Evolutionary conservation across 2,797 vertebrate species (phyloP).

Genomic region (Hephaestus fuliginosus): DNA sequence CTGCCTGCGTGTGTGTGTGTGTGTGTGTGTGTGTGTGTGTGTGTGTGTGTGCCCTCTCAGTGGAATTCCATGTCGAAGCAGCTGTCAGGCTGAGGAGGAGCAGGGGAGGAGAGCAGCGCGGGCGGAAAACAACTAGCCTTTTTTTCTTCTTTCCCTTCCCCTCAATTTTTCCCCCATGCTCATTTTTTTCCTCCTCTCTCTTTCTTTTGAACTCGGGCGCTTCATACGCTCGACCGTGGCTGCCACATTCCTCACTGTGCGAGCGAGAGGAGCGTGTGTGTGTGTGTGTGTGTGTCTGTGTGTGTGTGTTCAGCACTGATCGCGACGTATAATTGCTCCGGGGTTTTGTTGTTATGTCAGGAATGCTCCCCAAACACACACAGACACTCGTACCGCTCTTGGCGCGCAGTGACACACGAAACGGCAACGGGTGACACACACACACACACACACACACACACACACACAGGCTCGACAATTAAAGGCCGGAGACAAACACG

Average conservation of each 20-base stretch:
- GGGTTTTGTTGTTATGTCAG: slow-evolving; percentile 79
- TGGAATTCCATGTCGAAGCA: slow-evolving; percentile 85
- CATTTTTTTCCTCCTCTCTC: slow-evolving; percentile 27
- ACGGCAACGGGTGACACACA: slow-evolving; percentile 59
- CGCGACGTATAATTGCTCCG: slow-evolving; percentile 73
- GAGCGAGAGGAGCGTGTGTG: slow-evolving; percentile 17
- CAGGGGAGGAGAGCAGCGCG: slow-evolving; percentile 74
- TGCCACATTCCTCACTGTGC: slow-evolving; percentile 76
- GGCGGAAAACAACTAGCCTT: slow-evolving; percentile 76
- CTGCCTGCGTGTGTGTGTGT: slow-evolving; percentile 17
- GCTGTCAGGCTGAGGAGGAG: slow-evolving; percentile 84
- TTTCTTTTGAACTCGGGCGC: slow-evolving; percentile 68
- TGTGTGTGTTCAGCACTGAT: slow-evolving; percentile 50
- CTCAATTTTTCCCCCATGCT: slow-evolving; percentile 62
- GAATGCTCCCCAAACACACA: slow-evolving; percentile 68
- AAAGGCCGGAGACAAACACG: slow-evolving; percentile 65
- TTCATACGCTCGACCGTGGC: slow-evolving; percentile 67
- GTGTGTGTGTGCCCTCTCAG: slow-evolving; percentile 76
- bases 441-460: too few species aligned
- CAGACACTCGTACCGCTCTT: slow-evolving; percentile 38
- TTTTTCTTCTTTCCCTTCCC: slow-evolving; percentile 11
- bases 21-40: slow-evolving; percentile 24
- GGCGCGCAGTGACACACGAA: slow-evolving; percentile 55
- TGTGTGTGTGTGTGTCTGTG: neutral
- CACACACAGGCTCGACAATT: slow-evolving; percentile 62